phyloP scores from a whole-genome alignment of 2,888 invertebrate species.

The Mythimna vitellina region DNA sequence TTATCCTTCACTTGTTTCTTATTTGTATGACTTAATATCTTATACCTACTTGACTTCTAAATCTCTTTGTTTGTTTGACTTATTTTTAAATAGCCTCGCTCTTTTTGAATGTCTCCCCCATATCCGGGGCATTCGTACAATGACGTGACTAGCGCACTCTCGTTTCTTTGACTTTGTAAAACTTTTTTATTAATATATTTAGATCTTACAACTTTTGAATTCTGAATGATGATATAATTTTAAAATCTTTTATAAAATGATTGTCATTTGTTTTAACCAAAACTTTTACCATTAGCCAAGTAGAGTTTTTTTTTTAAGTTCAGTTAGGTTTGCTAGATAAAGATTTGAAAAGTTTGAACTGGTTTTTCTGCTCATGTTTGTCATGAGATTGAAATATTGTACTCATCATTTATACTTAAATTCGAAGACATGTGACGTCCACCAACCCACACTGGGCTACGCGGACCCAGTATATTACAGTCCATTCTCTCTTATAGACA shows the following conservation, averaged over 20 bases:
- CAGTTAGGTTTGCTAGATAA: not conserved
- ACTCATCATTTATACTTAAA: not conserved
- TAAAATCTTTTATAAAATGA: constrained; percentile 19
- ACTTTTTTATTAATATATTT: not conserved
- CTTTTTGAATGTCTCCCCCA: not conserved
- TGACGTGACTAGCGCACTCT: too few relatives aligned
- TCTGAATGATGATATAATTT: not conserved
- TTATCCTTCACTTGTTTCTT: constrained; percentile 69
- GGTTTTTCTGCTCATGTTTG: not conserved
- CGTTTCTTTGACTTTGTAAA: too few relatives aligned
- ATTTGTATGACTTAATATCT: constrained; percentile 62
- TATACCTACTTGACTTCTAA: constrained; percentile 35
- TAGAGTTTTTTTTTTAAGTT: constrained; percentile 1
- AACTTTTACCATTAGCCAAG: constrained; percentile 24
- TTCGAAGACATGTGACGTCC: too few relatives aligned
- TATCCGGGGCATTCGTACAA: too few relatives aligned
- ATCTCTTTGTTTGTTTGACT: constrained; percentile 47
- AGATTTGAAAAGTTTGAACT: not conserved
- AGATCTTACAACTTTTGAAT: not conserved
- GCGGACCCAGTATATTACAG: too few relatives aligned
- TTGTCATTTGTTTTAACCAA: constrained; percentile 21
- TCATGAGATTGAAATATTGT: not conserved
- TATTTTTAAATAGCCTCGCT: not conserved
- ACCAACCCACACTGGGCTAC: too few relatives aligned
- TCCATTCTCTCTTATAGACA: too few relatives aligned